A percentile compares a stretch with the other conserved stretches of the same genome.
Evolutionary conservation across 2,797 vertebrate genomes (phyloP).

Genomic region (Buphagus erythrorhynchus): DNA sequence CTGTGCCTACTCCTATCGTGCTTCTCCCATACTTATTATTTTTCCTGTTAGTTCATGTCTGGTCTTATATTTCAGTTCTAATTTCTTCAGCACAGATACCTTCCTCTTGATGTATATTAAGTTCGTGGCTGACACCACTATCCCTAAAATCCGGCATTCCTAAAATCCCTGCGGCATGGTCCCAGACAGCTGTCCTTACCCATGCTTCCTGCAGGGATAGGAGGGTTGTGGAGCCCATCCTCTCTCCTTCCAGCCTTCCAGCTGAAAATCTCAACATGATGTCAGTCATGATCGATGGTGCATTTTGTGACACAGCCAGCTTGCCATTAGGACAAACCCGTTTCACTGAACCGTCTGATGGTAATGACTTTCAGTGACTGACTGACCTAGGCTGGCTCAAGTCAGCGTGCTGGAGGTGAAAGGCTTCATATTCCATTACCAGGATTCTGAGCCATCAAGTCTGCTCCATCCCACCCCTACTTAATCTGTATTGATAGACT

Average conservation of each 20-base stretch:
- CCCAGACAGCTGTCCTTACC: background rate
- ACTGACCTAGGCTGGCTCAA: conserved; percentile 2
- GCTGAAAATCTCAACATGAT: background rate
- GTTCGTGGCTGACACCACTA: background rate
- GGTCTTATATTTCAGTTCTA: background rate
- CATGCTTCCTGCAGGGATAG: accelerated
- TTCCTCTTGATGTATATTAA: background rate
- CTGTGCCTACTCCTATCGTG: background rate
- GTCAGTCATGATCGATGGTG: conserved; percentile 32
- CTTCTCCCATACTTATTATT: background rate
- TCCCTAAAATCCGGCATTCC: background rate
- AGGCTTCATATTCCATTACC: conserved; percentile 40
- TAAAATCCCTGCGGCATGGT: background rate
- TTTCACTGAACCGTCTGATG: conserved; percentile 9
- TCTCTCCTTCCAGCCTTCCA: background rate
- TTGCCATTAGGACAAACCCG: conserved; percentile 30
- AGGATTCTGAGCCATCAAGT: conserved; percentile 16
- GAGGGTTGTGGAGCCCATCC: background rate
- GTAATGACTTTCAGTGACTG: conserved; percentile 38
- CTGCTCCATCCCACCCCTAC: background rate
- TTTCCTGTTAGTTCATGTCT: background rate
- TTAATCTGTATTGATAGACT: conserved; percentile 52
- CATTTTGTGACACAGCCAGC: conserved; percentile 35
- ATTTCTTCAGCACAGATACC: background rate
- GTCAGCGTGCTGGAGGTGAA: background rate